Evolutionary conservation across 1,140 invertebrate genomes (phyloP), one percentile per base, ranked within the genome.

Genomic region (Philotrypesis tridentata): DNA sequence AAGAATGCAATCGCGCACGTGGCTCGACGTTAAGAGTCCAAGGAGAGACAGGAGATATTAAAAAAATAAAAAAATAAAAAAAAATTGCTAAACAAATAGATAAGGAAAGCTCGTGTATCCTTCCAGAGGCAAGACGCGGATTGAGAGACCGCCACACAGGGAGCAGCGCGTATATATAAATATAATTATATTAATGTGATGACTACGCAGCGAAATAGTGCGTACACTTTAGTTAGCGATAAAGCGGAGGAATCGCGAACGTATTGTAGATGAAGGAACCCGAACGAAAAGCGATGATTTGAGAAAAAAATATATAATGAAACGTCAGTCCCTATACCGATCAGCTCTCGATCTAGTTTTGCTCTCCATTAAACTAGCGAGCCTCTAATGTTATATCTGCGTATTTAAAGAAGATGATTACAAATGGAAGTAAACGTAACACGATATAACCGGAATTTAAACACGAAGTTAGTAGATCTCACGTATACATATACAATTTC

Each of bases 41-140:
- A 75, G 65, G 77, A 61, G 73, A 61, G 70, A 79, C 43, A 82
- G 78, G 14, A 81, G 29, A 80, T 74, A 40, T 74, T 73, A 60
- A 17, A 27, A 77, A 77, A 71, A 61, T 40, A 82, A 75, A 55
- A n/a, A n/a, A n/a, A n/a, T n/a, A n/a, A n/a, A n/a, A n/a, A n/a
- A n/a, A n/a, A 76, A 82, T 17, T 37, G 37, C 70, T 67, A 65
- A 77, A 48, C 11, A 72, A 72, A 43, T 21, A 60, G 33, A 11
- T n/a, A 60, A 27, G 25, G 9, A 48, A 85, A 82, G 83, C 82
- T 86, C 81, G 85, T 82, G 82, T 85, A 87, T 87, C 85, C 86
- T 83, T 83, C 82, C 76, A 83, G 82, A 83, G 76, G 63, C 76
- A 83, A 83, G 63, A 83, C 43, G 60, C 31, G 70, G 76, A 83